Percentiles rank a stretch among this genome's conserved stretches.
phyloP scores from a whole-genome alignment of 92 coral and sea anemone genomes.

The Umimayanthus kanabou region DNA sequence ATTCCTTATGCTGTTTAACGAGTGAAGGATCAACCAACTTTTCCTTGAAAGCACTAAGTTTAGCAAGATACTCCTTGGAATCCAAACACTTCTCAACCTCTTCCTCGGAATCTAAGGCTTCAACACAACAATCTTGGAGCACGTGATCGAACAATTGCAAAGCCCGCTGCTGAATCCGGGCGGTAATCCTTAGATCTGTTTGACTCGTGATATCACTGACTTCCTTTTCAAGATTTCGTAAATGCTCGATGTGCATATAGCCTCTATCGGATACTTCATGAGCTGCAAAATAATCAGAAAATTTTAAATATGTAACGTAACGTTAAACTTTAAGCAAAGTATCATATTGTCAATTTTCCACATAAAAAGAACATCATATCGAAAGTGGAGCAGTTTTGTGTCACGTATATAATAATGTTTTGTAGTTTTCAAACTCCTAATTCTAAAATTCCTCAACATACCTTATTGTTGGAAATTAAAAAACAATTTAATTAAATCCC shows the following conservation, averaged over 20 bases:
- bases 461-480: too few relatives aligned
- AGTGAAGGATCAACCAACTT: background rate
- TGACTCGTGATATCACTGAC: background rate
- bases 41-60: background rate
- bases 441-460: too few relatives aligned
- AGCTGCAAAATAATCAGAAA: background rate
- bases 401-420: too few relatives aligned
- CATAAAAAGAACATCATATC: too few relatives aligned
- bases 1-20: background rate
- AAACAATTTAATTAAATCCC: too few relatives aligned
- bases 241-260: constrained; percentile 5
- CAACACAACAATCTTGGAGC: constrained; percentile 13
- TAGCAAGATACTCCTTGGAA: background rate
- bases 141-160: constrained; percentile 1
- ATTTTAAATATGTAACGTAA: too few relatives aligned
- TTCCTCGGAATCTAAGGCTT: background rate
- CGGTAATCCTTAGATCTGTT: background rate
- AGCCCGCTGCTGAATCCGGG: background rate
- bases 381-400: too few relatives aligned
- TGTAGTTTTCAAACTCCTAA: too few relatives aligned
- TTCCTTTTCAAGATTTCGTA: background rate
- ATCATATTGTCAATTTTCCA: too few relatives aligned
- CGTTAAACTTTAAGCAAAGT: background rate
- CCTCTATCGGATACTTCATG: background rate
- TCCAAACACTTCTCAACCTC: background rate